These are phyloP conservation scores for Menidia menidia DNA, from an alignment of 2,797 vertebrate species.

Conservation along the genomic window DNA sequence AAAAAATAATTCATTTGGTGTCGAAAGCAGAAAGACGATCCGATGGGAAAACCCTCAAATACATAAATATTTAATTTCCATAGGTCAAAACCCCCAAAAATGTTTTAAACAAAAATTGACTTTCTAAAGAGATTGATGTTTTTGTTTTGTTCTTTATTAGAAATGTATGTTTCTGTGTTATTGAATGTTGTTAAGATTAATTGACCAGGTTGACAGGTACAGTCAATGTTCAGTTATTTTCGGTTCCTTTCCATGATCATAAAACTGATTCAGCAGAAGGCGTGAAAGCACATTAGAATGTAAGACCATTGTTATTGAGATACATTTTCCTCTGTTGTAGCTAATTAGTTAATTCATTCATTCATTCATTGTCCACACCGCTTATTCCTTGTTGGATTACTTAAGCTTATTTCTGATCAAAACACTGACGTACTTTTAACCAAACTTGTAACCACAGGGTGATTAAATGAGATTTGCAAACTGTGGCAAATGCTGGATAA, in stretches of 20 bases:
- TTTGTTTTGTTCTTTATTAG: not conserved
- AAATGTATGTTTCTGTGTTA: not conserved
- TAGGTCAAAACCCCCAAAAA: not conserved
- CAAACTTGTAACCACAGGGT: conserved; percentile 26
- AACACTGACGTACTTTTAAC: conserved; percentile 23
- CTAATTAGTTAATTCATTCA: too few species aligned
- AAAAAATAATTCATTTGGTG: too few species aligned
- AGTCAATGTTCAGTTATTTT: not conserved
- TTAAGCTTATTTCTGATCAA: conserved; percentile 20
- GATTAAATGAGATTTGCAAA: conserved; percentile 62
- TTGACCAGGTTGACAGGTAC: not conserved
- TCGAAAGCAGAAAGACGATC: not conserved
- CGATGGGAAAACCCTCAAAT: not conserved
- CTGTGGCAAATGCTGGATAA: conserved; percentile 60
- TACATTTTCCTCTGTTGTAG: too few species aligned
- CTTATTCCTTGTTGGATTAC: conserved; percentile 1
- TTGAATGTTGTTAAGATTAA: too few species aligned
- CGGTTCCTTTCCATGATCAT: not conserved
- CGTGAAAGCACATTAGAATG: too few species aligned
- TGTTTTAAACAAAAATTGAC: too few species aligned
- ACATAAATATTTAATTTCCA: not conserved
- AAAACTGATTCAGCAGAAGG: not conserved
- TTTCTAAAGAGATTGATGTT: too few species aligned
- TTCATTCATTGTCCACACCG: too few species aligned
- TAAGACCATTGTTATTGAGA: too few species aligned